Base-by-base conservation (phyloP, 2,888 invertebrate species). In the Actias luna region DNA sequence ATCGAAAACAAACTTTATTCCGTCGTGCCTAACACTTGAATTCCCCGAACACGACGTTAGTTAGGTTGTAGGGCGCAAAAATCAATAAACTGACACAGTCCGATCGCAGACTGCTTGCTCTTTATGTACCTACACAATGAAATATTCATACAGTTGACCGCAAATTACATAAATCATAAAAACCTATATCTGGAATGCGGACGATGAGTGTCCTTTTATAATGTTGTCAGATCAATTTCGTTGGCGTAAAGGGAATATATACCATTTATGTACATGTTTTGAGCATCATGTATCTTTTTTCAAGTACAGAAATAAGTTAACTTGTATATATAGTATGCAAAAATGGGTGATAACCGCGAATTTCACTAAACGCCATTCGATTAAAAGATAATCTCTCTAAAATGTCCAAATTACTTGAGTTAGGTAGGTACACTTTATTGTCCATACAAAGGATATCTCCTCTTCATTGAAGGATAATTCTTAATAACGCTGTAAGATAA, bases 41-140 rank as follows among this genome's bases (percentile, higher is more conserved):
- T 63, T 62, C 42, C 60, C 62, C 61, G 33, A 36, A 63, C 63
- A 50, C 50, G 64, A 61, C 61, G 64, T 29, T 69, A 65, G 27
- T 29, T 58, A 67, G 68, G 69, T 69, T 71, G 68, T 72, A 73
- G 73, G 73, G 75, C 74, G 75, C 75, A 75, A 82, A 82, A 82
- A 82, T 82, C 82, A 75, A 82, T 82, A 82, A 68, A 66, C 72
- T 69, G 60, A 63, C 67, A 66, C 63, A 66, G 65, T 59, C 58
- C 35, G 63, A 39, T 64, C 71, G 68, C 69, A 69, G 67, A 69
- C 63, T 55, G 33, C 33, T 35, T 52, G 61, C 29, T 59, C 66
- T 68, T 67, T 67, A 69, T 63, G 29, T 68, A 64, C 55, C 55
- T 55, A 55, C 29, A 29, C 16, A 29, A 55, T 29, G 55, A 55